Evolutionary conservation across 2,888 invertebrate species (phyloP).

Genomic region (Athalia cordata): DNA sequence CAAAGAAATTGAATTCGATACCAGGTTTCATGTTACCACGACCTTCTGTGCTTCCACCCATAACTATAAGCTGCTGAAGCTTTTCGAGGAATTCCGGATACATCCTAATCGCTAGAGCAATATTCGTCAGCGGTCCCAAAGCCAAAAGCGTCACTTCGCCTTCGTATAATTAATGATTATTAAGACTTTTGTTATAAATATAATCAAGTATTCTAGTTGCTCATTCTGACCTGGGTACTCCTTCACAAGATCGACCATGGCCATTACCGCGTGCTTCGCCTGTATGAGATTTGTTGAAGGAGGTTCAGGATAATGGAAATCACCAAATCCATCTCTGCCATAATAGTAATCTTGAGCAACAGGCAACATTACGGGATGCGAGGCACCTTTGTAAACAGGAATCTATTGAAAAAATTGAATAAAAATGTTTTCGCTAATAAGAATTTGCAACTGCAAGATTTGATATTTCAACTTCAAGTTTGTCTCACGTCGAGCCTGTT

Average conservation of each 20-base stretch:
- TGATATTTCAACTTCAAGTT: neutral
- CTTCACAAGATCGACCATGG: conserved; percentile 70
- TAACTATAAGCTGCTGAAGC: conserved; percentile 63
- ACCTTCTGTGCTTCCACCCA: conserved; percentile 69
- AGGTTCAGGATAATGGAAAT: conserved; percentile 69
- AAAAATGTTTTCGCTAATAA: neutral
- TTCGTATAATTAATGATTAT: conserved; percentile 47
- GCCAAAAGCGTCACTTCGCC: conserved; percentile 69
- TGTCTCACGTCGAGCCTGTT: conserved; percentile 69
- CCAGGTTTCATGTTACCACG: conserved; percentile 68
- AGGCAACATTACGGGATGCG: conserved; percentile 64
- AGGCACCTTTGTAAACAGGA: conserved; percentile 73
- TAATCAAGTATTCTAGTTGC: neutral
- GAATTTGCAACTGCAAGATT: neutral
- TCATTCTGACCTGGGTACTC: conserved; percentile 62
- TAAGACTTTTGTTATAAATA: no score
- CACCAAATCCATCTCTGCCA: conserved; percentile 76
- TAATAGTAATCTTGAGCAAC: conserved; percentile 60
- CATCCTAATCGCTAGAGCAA: conserved; percentile 75
- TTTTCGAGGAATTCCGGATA: conserved; percentile 64
- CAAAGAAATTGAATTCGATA: conserved; percentile 78
- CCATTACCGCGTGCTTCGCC: conserved; percentile 71
- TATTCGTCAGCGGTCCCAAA: conserved; percentile 77
- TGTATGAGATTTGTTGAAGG: conserved; percentile 64
- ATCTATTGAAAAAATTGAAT: conserved; percentile 67